Conservation (phyloP, 2,797 vertebrate genomes). For the Acomys russatus region DNA sequence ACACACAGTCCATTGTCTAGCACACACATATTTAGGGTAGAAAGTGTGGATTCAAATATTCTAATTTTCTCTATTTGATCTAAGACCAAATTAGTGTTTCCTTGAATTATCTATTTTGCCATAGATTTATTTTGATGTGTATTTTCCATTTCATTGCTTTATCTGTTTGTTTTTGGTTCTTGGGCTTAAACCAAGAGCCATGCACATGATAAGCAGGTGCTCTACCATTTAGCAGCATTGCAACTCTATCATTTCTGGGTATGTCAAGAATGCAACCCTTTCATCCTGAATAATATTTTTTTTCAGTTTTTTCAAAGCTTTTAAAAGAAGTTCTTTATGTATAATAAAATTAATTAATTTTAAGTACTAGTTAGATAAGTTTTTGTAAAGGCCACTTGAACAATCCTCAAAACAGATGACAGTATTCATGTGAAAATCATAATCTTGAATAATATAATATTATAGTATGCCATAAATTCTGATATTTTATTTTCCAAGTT, state of each 20-base stretch:
- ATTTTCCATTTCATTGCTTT: background rate
- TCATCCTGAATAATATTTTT: background rate
- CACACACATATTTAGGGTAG: background rate
- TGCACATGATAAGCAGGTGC: background rate
- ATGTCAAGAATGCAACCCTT: background rate
- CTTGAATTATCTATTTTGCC: background rate
- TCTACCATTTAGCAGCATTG: background rate
- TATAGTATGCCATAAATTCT: conserved; percentile 7
- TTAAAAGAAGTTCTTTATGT: background rate
- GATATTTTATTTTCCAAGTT: background rate
- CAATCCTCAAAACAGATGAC: background rate
- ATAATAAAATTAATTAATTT: conserved; percentile 7
- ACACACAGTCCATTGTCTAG: background rate
- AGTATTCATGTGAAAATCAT: background rate
- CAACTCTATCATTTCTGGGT: background rate
- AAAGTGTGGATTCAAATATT: conserved; percentile 14
- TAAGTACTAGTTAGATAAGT: background rate
- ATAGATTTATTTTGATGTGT: background rate
- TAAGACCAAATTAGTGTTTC: background rate
- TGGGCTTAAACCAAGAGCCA: background rate
- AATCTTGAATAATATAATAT: background rate
- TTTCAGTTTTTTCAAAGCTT: background rate
- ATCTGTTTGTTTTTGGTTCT: background rate
- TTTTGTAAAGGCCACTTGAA: background rate
- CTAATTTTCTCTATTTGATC: conserved; percentile 46